Evolutionary conservation across 2,113 vertebrate genomes (phyloP), one percentile per base, ranked within the genome.

Genomic region (Tapirus terrestris): DNA sequence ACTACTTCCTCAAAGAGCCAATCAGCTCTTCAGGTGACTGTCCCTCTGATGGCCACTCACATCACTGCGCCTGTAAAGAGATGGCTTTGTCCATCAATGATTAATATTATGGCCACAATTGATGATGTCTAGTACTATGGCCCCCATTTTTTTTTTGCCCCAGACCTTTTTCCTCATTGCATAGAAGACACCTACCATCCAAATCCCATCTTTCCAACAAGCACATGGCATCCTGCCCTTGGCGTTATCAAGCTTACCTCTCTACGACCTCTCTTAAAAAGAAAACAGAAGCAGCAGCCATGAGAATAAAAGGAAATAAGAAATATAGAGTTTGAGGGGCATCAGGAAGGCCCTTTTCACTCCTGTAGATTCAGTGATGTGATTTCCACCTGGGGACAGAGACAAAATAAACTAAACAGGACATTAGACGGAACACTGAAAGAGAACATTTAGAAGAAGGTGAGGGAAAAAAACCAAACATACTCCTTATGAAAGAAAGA

Each of bases 1-100:
- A 96, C 79, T 67, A 83, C 83, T n/a, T 94, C 67, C 80, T 96
- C 83, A 87, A 97, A 45, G 86, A 97, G n/a, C 98, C 98, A 97
- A 98, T 97, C 95, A 96, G 86, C 82, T 95, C 43, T 89, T 91
- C 77, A 95, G 56, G 36, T 72, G 58, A 83, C 92, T 82, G 86
- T 94, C 94, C 80, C 67, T 85, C 92, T 84, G 83, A 97, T 82
- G 92, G 96, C 51, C 77, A 95, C 87, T 94, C 65, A 94, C 16
- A 88, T 92, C 45, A 48, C 79, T 39, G 72, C 70, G 70, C 45
- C 73, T 43, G 45, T 58, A 72, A 87, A 89, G 77, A 93, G 65
- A 58, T 53, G 63, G 79, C 67, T 88, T 79, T 96, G 79, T 77
- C 75, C 79, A 87, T 33, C 65, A 77, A 12, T 53, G 79, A 89